Evolutionary conservation across 2,113 vertebrate species (phyloP), one percentile per base, ranked within the genome.

Genomic region (Sinosuthora webbiana): DNA sequence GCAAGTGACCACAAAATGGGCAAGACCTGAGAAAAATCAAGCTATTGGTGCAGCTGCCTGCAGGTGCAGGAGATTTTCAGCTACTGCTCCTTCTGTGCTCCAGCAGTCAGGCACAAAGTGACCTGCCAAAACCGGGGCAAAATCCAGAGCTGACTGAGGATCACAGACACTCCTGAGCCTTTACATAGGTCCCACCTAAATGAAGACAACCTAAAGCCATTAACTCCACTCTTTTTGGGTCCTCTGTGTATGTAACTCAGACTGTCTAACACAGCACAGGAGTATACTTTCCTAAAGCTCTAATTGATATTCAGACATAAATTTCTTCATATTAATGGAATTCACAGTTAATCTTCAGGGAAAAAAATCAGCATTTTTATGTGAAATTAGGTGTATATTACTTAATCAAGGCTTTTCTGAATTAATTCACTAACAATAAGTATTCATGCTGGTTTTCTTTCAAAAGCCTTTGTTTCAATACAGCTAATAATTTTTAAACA

Each of bases 361-460:
- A 83, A 86, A 89, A 90, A 95, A 83, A 74, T 96, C 95, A 97
- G 88, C 82, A 95, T 95, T 97, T 98, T 95, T 94, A 94, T 97
- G 93, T 97, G 94, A 97, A 97, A 97, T 98, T 97, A 87, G 90
- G 91, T 98, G 70, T 97, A 94, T 96, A 93, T 94, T 97, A 94
- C 96, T 97, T 96, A 97, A 98, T 97, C 97, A 94, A 97, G 87
- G 1, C 41, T 94, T 97, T 97, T 96, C 93, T 44, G 55, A 94
- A 96, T 97, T 94, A 96, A 97, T 96, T 98, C 97, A 96, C 92
- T 95, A 93, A 96, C 87, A 95, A 39, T 85, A 94, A 97, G 78
- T 93, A 94, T 95, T 97, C 87, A 85, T 88, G 53, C 41, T 95
- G 42, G 10, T 93, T 98, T 59, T 95, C 76, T 97, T 97, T 98